Conservation (phyloP, 2,797 vertebrate species). For the Siniperca scherzeri region DNA sequence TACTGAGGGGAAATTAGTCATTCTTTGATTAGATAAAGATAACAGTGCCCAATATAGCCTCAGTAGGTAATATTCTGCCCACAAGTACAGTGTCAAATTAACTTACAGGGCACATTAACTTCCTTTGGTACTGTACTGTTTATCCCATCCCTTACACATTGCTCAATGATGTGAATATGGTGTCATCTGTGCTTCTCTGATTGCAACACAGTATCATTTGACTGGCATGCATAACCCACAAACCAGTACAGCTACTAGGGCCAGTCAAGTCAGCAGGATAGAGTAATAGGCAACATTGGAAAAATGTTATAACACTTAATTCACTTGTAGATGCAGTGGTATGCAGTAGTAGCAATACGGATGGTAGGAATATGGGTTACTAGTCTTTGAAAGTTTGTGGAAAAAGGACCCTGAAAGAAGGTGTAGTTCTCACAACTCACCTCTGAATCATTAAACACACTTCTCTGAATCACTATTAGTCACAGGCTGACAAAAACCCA, state of each 20-base stretch:
- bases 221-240: slow-evolving; percentile 66
- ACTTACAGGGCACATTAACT: slow-evolving; percentile 23
- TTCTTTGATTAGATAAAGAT: slow-evolving; percentile 39
- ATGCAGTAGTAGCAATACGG: slow-evolving; percentile 20
- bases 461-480: slow-evolving; percentile 73
- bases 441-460: slow-evolving; percentile 70
- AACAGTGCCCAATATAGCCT: slow-evolving; percentile 8
- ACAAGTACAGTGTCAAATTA: slow-evolving; percentile 10
- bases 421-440: slow-evolving; percentile 58
- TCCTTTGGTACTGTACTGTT: slow-evolving; percentile 31
- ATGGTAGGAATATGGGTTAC: slow-evolving; percentile 45
- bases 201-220: slow-evolving; percentile 67
- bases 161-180: slow-evolving; percentile 49
- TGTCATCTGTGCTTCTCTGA: slow-evolving; percentile 43
- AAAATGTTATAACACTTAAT: slow-evolving; percentile 57
- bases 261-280: slow-evolving; percentile 67
- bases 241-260: slow-evolving; percentile 55
- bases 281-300: slow-evolving; percentile 51
- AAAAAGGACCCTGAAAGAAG: slow-evolving; percentile 15
- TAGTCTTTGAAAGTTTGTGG: slow-evolving; percentile 41
- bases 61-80: slow-evolving; percentile 12
- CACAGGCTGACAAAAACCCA: slow-evolving; percentile 66
- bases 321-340: slow-evolving; percentile 31
- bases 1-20: slow-evolving; percentile 10
- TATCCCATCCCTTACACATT: slow-evolving; percentile 28